These are phyloP conservation scores for Phyllostomus discolor DNA, from an alignment of 2,113 vertebrate genomes.

Conservation along the genomic window DNA sequence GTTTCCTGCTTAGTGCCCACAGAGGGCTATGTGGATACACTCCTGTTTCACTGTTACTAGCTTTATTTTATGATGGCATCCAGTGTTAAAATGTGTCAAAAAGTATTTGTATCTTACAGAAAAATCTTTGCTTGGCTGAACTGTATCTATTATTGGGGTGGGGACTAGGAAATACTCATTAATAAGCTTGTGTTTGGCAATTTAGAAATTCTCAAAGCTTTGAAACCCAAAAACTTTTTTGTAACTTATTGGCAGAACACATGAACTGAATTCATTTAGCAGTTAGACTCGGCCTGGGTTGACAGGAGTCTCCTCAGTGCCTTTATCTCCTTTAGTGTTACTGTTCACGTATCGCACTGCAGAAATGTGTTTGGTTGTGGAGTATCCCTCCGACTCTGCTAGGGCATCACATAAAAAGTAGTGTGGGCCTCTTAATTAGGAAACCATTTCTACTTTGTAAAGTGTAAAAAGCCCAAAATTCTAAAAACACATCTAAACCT, in stretches of 20 bases:
- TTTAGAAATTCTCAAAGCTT: background rate
- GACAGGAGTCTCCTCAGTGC: background rate
- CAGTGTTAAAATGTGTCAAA: background rate
- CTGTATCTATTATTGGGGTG: background rate
- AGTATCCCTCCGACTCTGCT: background rate
- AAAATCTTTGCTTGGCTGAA: background rate
- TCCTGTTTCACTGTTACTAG: background rate
- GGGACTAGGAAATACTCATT: background rate
- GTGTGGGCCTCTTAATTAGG: background rate
- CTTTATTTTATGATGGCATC: constrained; percentile 13
- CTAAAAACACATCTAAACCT: background rate
- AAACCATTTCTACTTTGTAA: background rate
- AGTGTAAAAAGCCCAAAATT: background rate
- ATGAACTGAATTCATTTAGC: background rate
- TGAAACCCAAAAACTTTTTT: background rate
- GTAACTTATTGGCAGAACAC: background rate
- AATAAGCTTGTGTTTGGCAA: constrained; percentile 28
- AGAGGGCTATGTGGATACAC: background rate
- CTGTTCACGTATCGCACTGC: background rate
- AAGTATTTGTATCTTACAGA: background rate
- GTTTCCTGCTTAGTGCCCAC: background rate
- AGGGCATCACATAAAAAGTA: background rate
- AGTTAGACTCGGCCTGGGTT: background rate
- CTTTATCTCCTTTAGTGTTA: background rate
- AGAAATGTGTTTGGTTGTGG: background rate